Conservation (phyloP, 2,797 vertebrate genomes). For the Limosa lapponica region DNA sequence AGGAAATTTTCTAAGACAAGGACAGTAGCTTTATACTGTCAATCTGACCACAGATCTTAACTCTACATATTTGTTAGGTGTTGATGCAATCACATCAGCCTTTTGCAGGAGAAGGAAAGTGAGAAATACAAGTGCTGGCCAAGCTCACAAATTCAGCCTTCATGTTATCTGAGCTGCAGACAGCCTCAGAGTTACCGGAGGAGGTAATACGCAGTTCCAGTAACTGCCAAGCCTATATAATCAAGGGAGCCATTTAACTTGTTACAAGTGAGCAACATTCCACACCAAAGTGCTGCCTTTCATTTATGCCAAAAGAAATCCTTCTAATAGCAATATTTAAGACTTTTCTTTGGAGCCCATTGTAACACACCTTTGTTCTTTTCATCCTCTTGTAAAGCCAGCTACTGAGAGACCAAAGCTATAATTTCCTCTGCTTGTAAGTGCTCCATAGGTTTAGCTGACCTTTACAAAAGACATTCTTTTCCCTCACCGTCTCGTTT, state of each 20-base stretch:
- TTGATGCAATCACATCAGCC: background rate
- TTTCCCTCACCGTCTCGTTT: background rate
- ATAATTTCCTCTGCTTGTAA: background rate
- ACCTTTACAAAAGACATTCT: background rate
- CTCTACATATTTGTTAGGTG: too few relatives aligned
- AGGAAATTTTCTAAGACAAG: background rate
- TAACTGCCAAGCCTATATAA: background rate
- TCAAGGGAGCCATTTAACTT: background rate
- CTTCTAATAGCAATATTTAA: background rate
- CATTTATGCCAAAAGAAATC: background rate
- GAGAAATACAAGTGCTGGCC: background rate
- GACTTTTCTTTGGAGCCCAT: background rate
- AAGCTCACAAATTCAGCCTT: background rate
- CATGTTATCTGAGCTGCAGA: background rate
- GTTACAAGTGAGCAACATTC: background rate
- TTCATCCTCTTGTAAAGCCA: background rate
- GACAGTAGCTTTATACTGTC: background rate
- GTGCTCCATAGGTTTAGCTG: background rate
- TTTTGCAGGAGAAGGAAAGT: background rate
- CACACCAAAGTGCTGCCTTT: background rate
- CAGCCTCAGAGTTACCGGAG: background rate
- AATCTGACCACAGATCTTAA: background rate
- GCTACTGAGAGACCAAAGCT: background rate
- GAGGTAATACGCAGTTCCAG: background rate
- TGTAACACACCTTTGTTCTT: background rate